Evolutionary conservation across 1,140 invertebrate species (phyloP), one percentile per base, ranked within the genome.

Genomic region (Phymastichus coffea): DNA sequence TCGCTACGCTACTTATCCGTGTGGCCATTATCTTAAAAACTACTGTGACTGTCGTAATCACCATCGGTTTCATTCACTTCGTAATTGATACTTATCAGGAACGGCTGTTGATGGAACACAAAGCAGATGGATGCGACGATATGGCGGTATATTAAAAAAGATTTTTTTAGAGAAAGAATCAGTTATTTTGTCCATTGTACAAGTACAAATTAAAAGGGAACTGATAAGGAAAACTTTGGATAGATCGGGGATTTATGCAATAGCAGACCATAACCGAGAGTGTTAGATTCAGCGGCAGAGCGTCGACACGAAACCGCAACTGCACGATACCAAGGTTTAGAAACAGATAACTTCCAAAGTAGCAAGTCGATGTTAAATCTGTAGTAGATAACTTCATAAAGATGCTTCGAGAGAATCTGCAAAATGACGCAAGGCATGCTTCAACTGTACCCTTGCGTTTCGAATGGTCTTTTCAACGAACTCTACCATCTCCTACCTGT

Each of bases 341-440:
- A 86, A 4, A 87, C 87, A 3, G 84, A 84, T 1, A 93, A 88
- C 75, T 93, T 88, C 94, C 94, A 97, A 49, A 97, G 77, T 49
- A 95, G 81, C 40, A 97, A 74, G 81, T 97, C 94, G 1, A 88
- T 91, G 67, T 90, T 92, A 33, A 97, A 85, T 46, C 93, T 88
- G 77, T 98, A 97, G 73, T 97, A 98, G 1, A 98, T 78, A 19
- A 93, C 82, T 80, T 98, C 95, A 76, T 94, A 95, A 23, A 96
- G 81, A 66, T 92, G 87, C 76, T 97, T 96, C 0, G 90, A 92
- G 49, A 89, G 87, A 30, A 97, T 81, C 69, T 92, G 86, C 35
- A 94, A 70, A 63, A 87, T 88, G 6, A 90, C 81, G 61, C 83
- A 85, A 2, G 94, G 93, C 84, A 17, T 93, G 83, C 48, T 94